Evolutionary conservation across 2,888 invertebrate genomes (phyloP), one percentile per base, ranked within the genome.

Genomic region (Ommatoiulus sabulosus): DNA sequence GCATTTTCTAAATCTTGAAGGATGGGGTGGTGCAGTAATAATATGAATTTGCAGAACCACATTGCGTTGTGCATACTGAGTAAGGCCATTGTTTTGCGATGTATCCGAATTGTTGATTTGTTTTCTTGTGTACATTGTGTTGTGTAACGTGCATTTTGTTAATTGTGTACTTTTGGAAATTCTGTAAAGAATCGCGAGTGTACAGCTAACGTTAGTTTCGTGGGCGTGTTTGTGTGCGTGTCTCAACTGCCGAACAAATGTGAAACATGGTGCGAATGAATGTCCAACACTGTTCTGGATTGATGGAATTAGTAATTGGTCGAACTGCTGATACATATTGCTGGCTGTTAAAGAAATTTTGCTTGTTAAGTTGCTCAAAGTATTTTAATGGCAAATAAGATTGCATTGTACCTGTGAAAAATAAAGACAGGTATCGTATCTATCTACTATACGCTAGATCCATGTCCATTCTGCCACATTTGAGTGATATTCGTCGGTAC

Each of bases 351-450:
- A 52, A 80, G 80, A 80, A 80, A 43, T 80, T 80, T 80, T 80
- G 80, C 80, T 80, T 80, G 80, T 80, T 80, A 80, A 80, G 80
- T 80, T 80, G 80, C 80, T 80, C 80, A 80, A 80, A 80, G 80
- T 80, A 80, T 80, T 80, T 80, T 80, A 80, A 80, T 24, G 80
- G 80, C 80, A 80, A 80, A 80, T 20, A 80, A 35, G 80, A 80
- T 80, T 80, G 80, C 80, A 35, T 80, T 80, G 80, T 80, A 80
- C 80, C 80, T 80, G 80, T 80, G 24, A 80, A 80, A 80, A 80
- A 80, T 80, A 80, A 80, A 80, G 7, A 35, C 80, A 80, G 80
- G 80, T 80, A 80, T 80, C 80, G 24, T 72, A 72, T 24, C 72
- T 72, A 72, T 63, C 20, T 72, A 24, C 24, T 24, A 20, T 24